A percentile compares a stretch with the other conserved stretches of the same genome.
phyloP scores from a whole-genome alignment of 2,888 invertebrate species.

The Acanthococcus lagerstroemiae region DNA sequence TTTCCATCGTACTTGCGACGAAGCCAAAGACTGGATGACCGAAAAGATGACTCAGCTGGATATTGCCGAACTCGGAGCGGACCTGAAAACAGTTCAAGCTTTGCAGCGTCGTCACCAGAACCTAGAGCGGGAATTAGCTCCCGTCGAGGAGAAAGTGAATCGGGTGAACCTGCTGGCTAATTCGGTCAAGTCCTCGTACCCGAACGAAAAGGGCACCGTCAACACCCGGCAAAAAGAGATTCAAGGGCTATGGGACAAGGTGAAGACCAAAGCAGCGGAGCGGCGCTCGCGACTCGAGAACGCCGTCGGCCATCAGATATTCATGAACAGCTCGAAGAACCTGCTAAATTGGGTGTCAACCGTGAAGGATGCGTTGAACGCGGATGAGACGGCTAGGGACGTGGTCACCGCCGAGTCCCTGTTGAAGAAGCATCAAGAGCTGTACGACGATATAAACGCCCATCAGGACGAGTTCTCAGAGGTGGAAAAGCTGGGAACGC shows the following conservation, averaged over 20 bases:
- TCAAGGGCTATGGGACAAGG: constrained; percentile 75
- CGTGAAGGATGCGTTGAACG: constrained; percentile 66
- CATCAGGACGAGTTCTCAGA: constrained; percentile 82
- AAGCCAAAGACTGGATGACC: constrained; percentile 93
- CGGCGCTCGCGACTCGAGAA: constrained; percentile 77
- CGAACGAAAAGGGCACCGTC: constrained; percentile 77
- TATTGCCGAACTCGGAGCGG: constrained; percentile 63
- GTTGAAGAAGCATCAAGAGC: constrained; percentile 78
- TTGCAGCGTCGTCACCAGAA: constrained; percentile 85
- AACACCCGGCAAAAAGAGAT: constrained; percentile 74
- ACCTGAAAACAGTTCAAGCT: constrained; percentile 82
- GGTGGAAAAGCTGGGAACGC: constrained; percentile 65
- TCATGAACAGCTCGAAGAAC: constrained; percentile 72
- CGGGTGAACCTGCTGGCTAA: constrained; percentile 79
- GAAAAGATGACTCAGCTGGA: constrained; percentile 90
- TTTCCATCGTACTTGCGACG: constrained; percentile 91
- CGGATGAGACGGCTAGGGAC: constrained; percentile 71
- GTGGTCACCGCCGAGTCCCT: constrained; percentile 86
- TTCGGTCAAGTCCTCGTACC: constrained; percentile 84
- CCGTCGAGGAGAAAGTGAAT: constrained; percentile 86
- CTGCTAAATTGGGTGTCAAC: constrained; percentile 68
- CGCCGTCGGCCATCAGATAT: constrained; percentile 90
- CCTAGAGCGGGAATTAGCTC: constrained; percentile 86
- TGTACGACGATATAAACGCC: constrained; percentile 70
- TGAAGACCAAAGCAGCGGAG: constrained; percentile 70